A percentile compares a stretch with the other conserved stretches of the same genome.
These are phyloP conservation scores for Orchestes rusci DNA, from an alignment of 2,888 invertebrate genomes.

Conservation along the genomic window DNA sequence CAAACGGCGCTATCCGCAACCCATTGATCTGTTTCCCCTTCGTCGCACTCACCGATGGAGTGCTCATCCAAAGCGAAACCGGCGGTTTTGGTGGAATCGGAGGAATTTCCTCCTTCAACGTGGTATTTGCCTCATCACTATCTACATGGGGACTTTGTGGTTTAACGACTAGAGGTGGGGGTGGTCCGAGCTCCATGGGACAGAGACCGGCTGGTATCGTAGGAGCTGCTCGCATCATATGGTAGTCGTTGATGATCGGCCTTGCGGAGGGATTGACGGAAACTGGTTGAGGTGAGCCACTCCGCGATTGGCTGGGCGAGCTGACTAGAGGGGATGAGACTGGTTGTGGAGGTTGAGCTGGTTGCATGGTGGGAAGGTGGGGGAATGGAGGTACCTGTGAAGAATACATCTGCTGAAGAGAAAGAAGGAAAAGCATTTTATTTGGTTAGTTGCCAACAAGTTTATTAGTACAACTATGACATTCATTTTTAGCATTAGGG, in stretches of 20 bases:
- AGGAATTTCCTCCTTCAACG: slow-evolving; percentile 9
- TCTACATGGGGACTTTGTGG: background rate
- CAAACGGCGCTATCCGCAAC: slow-evolving; percentile 30
- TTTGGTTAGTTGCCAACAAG: background rate
- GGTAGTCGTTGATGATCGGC: too few species aligned
- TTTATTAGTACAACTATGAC: background rate
- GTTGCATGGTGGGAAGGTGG: slow-evolving; percentile 38
- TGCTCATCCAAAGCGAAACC: slow-evolving; percentile 12
- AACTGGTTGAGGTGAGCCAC: slow-evolving; percentile 54
- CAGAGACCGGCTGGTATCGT: background rate
- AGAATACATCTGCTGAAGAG: background rate
- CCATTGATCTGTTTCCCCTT: slow-evolving; percentile 36
- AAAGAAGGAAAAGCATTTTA: too few species aligned
- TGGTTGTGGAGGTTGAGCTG: slow-evolving; percentile 54
- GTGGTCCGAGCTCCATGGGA: background rate
- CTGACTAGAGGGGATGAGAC: slow-evolving; percentile 66
- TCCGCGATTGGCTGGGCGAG: slow-evolving; percentile 72
- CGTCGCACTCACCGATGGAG: slow-evolving; percentile 20
- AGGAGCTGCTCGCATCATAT: too few species aligned
- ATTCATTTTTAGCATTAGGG: background rate
- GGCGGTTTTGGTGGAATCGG: slow-evolving; percentile 2
- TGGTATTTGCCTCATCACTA: slow-evolving; percentile 4
- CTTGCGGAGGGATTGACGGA: too few species aligned
- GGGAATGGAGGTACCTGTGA: slow-evolving; percentile 47
- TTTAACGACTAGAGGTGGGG: background rate